phyloP scores from a whole-genome alignment of 2,888 invertebrate genomes.

The Callyntrura guangdongensis region DNA sequence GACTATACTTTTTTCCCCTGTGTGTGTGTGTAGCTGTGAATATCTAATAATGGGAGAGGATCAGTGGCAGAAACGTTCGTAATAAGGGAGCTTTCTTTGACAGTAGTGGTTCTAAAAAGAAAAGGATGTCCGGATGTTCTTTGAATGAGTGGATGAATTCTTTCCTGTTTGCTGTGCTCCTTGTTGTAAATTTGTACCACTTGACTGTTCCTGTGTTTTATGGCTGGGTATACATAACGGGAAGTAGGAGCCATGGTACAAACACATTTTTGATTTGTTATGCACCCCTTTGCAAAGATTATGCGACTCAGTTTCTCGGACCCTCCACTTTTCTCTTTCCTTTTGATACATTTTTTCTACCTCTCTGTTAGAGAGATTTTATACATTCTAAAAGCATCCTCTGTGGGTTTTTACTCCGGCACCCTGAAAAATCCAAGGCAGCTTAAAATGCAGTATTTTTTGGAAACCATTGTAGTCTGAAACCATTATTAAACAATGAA shows the following conservation, averaged over 20 bases:
- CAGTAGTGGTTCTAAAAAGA: neutral
- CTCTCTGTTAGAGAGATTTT: neutral
- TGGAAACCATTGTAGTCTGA: neutral
- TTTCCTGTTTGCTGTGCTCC: neutral
- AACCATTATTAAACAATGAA: neutral
- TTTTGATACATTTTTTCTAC: neutral
- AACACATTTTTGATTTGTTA: conserved; percentile 37
- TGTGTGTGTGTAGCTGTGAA: neutral
- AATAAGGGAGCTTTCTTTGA: neutral
- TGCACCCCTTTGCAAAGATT: conserved; percentile 54
- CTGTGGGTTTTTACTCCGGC: neutral
- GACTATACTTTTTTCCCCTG: neutral
- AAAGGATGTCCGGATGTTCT: conserved; percentile 14
- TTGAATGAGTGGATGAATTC: conserved; percentile 25
- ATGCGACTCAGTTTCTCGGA: neutral
- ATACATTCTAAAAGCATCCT: neutral
- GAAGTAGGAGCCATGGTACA: neutral
- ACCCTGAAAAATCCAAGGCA: neutral
- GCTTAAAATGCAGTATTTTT: neutral
- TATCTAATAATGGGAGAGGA: conserved; percentile 25
- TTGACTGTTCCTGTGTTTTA: neutral
- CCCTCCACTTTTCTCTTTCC: neutral
- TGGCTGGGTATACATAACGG: neutral
- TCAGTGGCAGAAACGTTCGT: conserved; percentile 23
- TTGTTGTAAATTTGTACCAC: conserved; percentile 8